Evolutionary conservation across 2,888 invertebrate genomes (phyloP), one percentile per base, ranked within the genome.

Genomic region (Unio delphinus): DNA sequence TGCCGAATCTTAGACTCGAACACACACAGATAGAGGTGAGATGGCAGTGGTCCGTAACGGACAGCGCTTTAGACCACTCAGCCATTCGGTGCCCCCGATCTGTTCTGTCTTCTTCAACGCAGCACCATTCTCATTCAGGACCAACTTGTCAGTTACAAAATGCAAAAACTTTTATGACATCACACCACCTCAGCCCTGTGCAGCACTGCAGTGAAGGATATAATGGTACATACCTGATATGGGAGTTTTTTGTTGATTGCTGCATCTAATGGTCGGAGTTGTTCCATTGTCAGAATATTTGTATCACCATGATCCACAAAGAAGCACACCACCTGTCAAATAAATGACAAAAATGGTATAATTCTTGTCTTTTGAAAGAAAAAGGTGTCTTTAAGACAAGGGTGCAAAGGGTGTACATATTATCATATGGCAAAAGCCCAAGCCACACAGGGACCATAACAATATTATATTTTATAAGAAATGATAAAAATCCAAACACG

Each of bases 291-390:
- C n/a, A 83, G 61, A 4, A 68, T 67, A 59, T 84, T 83, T 34
- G 81, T 77, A 57, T 84, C 85, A 0, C 85, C 86, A 74, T 86
- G 82, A 69, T 86, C 86, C 58, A 83, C 67, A 69, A 81, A 85
- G 57, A 78, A 79, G 69, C 82, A 82, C 55, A 75, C 65, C 5
- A 79, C 80, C 83, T 83, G 59, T 54, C 72, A 70, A 54, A 65
- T 34, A 56, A 23, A 64, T 26, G 56, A 23, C 3, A 65, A 55
- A 26, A 59, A 18, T 23, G 20, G 62, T 56, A 63, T 18, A 62
- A 28, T 15, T 60, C 60, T 23, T 26, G 61, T 20, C 11, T 3
- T 45, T 45, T 15, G 15, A 45, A 2, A 45, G 45, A 45, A 45
- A 15, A 45, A 45, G 15, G 45, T 45, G 45, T 1, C 45, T 11